Percentiles rank a stretch among this genome's conserved stretches.
Evolutionary conservation across 37 sponge, comb jelly and placozoan genomes (phyloP).

Genomic region (Cliona cf. orientalis): DNA sequence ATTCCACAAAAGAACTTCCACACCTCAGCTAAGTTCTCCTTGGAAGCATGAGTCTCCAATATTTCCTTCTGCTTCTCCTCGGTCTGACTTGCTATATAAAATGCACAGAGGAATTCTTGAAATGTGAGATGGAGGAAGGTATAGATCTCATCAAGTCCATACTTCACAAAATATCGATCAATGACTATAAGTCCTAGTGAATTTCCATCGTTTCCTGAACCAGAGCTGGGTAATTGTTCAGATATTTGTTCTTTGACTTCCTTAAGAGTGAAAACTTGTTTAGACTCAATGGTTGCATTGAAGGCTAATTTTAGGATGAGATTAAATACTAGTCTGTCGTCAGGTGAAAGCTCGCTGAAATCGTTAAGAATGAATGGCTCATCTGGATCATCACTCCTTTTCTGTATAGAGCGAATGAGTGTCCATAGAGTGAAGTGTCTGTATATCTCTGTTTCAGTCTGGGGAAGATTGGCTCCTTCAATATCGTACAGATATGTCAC

Average conservation of each 20-base stretch:
- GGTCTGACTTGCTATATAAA: neutral
- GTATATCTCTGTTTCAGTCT: slow-evolving; percentile 40
- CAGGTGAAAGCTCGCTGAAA: neutral
- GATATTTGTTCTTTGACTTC: neutral
- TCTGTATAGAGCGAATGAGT: neutral
- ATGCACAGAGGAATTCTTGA: slow-evolving; percentile 36
- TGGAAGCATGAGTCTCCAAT: neutral
- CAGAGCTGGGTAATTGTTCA: no score
- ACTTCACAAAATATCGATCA: neutral
- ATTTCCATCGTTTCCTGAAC: neutral
- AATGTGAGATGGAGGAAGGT: slow-evolving; percentile 29
- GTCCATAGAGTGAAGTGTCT: neutral
- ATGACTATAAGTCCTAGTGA: slow-evolving; percentile 14
- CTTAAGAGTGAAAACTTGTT: neutral
- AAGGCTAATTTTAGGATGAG: slow-evolving; percentile 22
- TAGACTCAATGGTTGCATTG: neutral
- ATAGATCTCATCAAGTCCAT: neutral
- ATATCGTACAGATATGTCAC: neutral
- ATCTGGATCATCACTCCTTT: neutral
- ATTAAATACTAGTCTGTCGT: neutral
- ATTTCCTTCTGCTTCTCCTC: slow-evolving; percentile 5
- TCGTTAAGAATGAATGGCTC: neutral
- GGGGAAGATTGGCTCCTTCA: neutral
- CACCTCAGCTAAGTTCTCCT: slow-evolving; percentile 12
- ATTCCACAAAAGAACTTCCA: slow-evolving; percentile 46